Evolutionary conservation across 2,888 invertebrate genomes (phyloP).

Genomic region (Lasius platythorax): DNA sequence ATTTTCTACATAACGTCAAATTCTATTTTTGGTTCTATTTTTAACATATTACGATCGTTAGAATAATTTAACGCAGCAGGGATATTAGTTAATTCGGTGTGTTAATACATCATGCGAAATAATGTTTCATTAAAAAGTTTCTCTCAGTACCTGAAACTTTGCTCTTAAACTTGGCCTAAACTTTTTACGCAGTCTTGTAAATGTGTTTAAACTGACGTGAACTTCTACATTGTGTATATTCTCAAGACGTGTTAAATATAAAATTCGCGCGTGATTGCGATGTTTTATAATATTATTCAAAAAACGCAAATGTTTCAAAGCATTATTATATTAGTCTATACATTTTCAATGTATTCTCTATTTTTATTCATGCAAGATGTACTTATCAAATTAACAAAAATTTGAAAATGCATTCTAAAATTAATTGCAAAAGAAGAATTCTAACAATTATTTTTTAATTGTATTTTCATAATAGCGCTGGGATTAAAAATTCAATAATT

Average conservation of each 20-base stretch:
- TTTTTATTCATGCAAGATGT: neutral
- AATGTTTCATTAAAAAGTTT: constrained; percentile 54
- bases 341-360: neutral
- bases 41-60: neutral
- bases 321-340: neutral
- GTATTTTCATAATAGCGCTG: constrained; percentile 1
- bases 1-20: constrained; percentile 8
- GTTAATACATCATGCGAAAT: constrained; percentile 48
- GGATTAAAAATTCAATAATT: neutral
- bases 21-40: neutral
- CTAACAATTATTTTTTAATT: neutral
- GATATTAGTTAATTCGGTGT: constrained; percentile 29
- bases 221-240: constrained; percentile 14
- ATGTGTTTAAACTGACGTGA: constrained; percentile 30
- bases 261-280: constrained; percentile 21
- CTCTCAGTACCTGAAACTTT: constrained; percentile 16
- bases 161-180: constrained; percentile 33
- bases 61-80: neutral
- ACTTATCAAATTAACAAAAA: neutral
- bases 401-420: neutral
- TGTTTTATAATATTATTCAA: neutral
- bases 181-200: constrained; percentile 31
- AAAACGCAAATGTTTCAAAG: neutral
- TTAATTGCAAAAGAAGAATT: neutral
- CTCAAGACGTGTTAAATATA: constrained; percentile 7